Conservation (phyloP, 2,888 invertebrate species). For the Melinopterus prodromus region DNA sequence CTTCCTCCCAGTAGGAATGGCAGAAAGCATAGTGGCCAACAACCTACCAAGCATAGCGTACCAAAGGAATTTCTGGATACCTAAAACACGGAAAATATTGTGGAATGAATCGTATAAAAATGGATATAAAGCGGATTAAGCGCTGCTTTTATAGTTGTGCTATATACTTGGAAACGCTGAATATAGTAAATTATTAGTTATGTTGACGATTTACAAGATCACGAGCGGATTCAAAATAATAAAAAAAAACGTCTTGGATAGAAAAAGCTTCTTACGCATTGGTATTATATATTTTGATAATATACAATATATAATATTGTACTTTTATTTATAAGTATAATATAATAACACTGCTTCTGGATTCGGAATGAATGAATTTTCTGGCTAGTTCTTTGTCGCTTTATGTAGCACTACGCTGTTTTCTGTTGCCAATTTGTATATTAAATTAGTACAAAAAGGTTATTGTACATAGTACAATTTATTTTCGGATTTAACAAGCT, state of each 20-base stretch:
- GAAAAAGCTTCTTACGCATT: background rate
- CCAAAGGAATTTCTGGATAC: slow-evolving; percentile 53
- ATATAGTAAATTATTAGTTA: no score
- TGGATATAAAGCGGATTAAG: no score
- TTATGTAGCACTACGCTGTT: background rate
- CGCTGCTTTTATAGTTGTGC: no score
- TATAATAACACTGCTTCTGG: background rate
- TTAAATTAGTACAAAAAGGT: background rate
- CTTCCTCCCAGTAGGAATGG: slow-evolving; percentile 55
- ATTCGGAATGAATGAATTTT: background rate
- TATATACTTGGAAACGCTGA: no score
- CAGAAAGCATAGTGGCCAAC: slow-evolving; percentile 59
- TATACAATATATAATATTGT: background rate
- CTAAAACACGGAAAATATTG: slow-evolving; percentile 42
- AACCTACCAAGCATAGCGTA: slow-evolving; percentile 54
- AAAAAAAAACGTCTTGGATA: background rate
- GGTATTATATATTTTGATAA: background rate
- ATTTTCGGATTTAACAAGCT: slow-evolving; percentile 26
- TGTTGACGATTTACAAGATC: no score
- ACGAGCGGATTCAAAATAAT: no score
- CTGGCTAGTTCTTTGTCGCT: background rate
- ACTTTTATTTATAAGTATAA: background rate
- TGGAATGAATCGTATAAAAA: no score
- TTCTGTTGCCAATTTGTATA: slow-evolving; percentile 17
- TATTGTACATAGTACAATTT: background rate